phyloP scores from a whole-genome alignment of 2,113 vertebrate genomes.

The Nothoprocta perdicaria region DNA sequence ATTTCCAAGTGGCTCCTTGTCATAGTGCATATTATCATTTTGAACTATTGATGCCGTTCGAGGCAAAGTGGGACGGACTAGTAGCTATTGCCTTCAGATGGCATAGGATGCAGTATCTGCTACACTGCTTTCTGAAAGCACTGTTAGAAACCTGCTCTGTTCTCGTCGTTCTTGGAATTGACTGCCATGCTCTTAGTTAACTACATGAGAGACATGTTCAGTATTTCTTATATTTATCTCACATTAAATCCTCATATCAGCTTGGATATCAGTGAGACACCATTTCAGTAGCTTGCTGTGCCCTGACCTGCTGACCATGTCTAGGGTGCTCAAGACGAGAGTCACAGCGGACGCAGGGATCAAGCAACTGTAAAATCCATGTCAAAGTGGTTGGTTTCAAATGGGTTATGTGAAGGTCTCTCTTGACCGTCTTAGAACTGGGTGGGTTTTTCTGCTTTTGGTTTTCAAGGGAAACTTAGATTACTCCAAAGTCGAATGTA shows the following conservation, averaged over 20 bases:
- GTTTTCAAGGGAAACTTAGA: neutral
- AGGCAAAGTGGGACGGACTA: rapidly evolving
- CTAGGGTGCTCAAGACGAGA: neutral
- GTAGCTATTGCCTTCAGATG: neutral
- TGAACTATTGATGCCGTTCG: neutral
- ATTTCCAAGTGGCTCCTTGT: neutral
- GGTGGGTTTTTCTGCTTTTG: neutral
- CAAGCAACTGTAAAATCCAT: neutral
- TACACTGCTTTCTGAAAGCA: neutral
- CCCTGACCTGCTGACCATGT: neutral
- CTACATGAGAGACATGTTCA: neutral
- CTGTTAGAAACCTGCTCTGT: neutral
- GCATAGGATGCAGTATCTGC: neutral
- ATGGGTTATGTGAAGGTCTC: neutral
- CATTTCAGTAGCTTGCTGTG: neutral
- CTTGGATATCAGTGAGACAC: neutral
- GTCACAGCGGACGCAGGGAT: neutral
- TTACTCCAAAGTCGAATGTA: neutral
- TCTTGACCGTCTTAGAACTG: neutral
- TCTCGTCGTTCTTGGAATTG: neutral
- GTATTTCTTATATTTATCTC: neutral
- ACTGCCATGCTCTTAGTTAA: neutral
- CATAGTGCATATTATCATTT: neutral
- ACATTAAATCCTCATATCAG: neutral
- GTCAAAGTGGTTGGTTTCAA: neutral